Evolutionary conservation across 2,888 invertebrate genomes (phyloP).

Genomic region (Saturnia pavonia): DNA sequence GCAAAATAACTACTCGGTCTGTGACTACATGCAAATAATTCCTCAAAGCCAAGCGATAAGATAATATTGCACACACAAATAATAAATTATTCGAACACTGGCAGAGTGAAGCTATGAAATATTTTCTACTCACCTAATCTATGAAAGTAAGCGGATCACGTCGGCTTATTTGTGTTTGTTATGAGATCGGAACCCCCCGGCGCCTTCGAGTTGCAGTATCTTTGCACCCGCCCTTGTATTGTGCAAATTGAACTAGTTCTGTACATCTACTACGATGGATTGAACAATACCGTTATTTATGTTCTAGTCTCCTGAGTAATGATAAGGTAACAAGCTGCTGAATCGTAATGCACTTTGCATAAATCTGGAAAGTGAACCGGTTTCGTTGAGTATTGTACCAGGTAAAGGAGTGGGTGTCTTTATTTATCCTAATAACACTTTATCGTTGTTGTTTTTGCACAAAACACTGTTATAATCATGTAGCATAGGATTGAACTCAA

Average conservation of each 20-base stretch:
- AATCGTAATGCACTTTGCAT: conserved; percentile 51
- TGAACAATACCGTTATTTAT: conserved; percentile 64
- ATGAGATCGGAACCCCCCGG: conserved; percentile 70
- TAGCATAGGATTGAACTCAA: background rate
- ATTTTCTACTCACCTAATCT: conserved; percentile 69
- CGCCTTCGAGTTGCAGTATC: conserved; percentile 55
- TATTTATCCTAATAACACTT: conserved; percentile 3
- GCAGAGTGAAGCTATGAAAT: conserved; percentile 54
- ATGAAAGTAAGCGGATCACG: conserved; percentile 78
- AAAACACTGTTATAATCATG: background rate
- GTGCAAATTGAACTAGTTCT: conserved; percentile 52
- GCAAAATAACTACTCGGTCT: conserved; percentile 55
- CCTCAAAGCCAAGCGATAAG: conserved; percentile 59
- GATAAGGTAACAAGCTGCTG: conserved; percentile 62
- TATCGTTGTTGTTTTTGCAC: conserved; percentile 1
- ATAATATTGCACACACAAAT: conserved; percentile 56
- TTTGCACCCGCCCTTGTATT: conserved; percentile 51
- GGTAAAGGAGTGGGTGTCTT: conserved; percentile 1
- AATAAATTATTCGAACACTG: conserved; percentile 56
- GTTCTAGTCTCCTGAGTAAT: conserved; percentile 50
- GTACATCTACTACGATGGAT: conserved; percentile 32
- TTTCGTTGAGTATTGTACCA: conserved; percentile 20
- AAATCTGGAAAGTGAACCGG: conserved; percentile 44
- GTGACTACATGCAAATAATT: conserved; percentile 58
- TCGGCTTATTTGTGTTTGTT: conserved; percentile 80